Conservation (phyloP, 53 echinoderm and acorn worm genomes). For the Hippasteria phrygiana region DNA sequence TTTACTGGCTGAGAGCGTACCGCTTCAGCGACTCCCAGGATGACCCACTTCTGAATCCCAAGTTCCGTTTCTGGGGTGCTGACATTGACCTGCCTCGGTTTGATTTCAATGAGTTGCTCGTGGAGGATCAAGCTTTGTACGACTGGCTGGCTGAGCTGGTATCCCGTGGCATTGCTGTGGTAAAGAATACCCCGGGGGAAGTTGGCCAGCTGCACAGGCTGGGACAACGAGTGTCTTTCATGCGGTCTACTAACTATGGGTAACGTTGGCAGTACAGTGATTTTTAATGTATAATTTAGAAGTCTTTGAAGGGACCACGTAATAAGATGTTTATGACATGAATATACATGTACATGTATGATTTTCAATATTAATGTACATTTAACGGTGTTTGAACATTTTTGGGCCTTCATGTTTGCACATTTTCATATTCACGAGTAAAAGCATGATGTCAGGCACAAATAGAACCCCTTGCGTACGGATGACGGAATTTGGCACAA, state of each 20-base stretch:
- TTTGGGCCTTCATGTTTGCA: too few species aligned
- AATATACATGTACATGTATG: too few species aligned
- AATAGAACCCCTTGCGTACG: too few species aligned
- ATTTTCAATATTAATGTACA: too few species aligned
- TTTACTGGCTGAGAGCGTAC: constrained; percentile 64
- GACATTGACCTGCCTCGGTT: constrained; percentile 44
- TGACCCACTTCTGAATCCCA: constrained; percentile 64
- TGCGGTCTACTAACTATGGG: constrained; percentile 77
- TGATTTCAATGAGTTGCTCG: constrained; percentile 58
- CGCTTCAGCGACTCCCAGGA: constrained; percentile 57
- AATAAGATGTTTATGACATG: too few species aligned
- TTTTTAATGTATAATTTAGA: neutral
- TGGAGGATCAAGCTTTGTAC: constrained; percentile 61
- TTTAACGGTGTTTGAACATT: too few species aligned
- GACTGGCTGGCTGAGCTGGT: constrained; percentile 79
- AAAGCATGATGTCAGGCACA: too few species aligned
- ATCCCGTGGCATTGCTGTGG: constrained; percentile 66
- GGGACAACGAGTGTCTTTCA: constrained; percentile 77
- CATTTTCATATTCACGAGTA: too few species aligned
- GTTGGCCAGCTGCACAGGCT: constrained; percentile 75
- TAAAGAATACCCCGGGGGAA: constrained; percentile 62
- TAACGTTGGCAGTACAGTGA: constrained; percentile 16
- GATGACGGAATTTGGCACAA: too few species aligned
- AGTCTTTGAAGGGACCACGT: too few species aligned
- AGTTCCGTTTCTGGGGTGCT: constrained; percentile 58